Evolutionary conservation across 2,888 invertebrate genomes (phyloP), one percentile per base, ranked within the genome.

Genomic region (Ashinkailepas kermadecensis): DNA sequence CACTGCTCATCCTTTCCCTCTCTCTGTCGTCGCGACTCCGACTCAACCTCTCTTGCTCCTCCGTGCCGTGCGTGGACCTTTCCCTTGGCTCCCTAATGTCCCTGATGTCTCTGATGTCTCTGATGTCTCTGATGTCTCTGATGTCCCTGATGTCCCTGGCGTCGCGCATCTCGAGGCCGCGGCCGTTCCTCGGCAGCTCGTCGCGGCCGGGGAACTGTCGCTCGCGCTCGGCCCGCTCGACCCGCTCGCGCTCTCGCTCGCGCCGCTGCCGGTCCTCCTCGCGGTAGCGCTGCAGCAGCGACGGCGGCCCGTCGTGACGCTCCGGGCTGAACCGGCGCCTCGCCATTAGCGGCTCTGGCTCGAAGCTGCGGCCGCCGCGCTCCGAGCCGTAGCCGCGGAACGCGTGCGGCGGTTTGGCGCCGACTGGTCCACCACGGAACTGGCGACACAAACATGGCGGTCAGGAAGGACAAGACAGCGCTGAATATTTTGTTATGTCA

Each of bases 271-370:
- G 74, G 74, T 74, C 74, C 74, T 74, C 74, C 74, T 74, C 54
- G 10, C 74, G 25, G 74, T 74, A 74, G 74, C 74, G 74, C 74
- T 74, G 74, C 74, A 74, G 74, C 54, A 74, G 74, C 18, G 74
- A 74, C 8, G 74, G 74, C 74, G 39, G 39, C 54, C 74, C 54
- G 70, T 25, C 39, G 65, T 13, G 54, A 39, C 54, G 74, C 74
- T 18, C 54, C 74, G 74, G 54, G 15, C 18, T 23, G n/a, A 65
- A 23, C 23, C 65, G 65, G 65, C 65, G 62, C 62, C 62, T 39
- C 39, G 39, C 23, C 65, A 67, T 10, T 18, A 25, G 54, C 74
- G 74, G 74, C 54, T 74, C 74, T 7, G 12, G 39, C 18, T 74
- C 74, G 74, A 15, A 74, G 23, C 74, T 18, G 59, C 59, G 59